Percentiles rank a stretch among this genome's conserved stretches.
These are phyloP conservation scores for Phalacrocorax carbo DNA, from an alignment of 2,113 vertebrate species.

Conservation along the genomic window DNA sequence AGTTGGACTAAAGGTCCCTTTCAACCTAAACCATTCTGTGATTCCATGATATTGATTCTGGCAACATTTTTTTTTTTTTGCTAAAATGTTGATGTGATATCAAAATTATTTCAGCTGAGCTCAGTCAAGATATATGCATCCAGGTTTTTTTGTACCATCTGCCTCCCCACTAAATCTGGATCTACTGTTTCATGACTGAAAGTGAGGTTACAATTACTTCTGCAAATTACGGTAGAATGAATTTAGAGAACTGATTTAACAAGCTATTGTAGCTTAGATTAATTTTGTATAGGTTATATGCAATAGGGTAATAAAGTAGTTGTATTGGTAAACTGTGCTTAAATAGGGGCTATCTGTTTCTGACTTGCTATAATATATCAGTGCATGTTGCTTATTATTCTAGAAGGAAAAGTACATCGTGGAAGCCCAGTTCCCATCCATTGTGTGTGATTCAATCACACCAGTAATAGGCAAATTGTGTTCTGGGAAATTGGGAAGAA, in stretches of 20 bases:
- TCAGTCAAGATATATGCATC: slow-evolving; percentile 11
- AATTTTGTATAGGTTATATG: slow-evolving; percentile 21
- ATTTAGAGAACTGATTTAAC: slow-evolving; percentile 8
- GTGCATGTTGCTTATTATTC: background rate
- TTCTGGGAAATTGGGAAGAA: background rate
- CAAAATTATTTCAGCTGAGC: slow-evolving; percentile 39
- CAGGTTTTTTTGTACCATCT: slow-evolving; percentile 48
- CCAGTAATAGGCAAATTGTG: background rate
- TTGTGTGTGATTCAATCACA: background rate
- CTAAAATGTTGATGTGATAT: slow-evolving; percentile 29
- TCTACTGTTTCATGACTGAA: slow-evolving; percentile 43
- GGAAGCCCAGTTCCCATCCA: background rate
- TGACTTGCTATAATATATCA: slow-evolving; percentile 11
- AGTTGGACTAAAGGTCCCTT: no score
- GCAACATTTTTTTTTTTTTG: background rate
- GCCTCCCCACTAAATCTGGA: slow-evolving; percentile 40
- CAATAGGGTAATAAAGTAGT: slow-evolving; percentile 30
- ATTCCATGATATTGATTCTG: background rate
- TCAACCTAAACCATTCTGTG: no score
- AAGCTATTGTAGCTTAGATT: slow-evolving; percentile 26
- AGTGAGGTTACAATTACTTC: background rate
- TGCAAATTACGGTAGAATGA: background rate
- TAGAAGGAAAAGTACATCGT: background rate
- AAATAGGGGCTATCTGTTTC: slow-evolving; percentile 28
- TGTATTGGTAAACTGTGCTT: background rate